A percentile compares a stretch with the other conserved stretches of the same genome.
Conservation (phyloP, 2,113 vertebrate genomes). For the Grammatotria lemairii region DNA sequence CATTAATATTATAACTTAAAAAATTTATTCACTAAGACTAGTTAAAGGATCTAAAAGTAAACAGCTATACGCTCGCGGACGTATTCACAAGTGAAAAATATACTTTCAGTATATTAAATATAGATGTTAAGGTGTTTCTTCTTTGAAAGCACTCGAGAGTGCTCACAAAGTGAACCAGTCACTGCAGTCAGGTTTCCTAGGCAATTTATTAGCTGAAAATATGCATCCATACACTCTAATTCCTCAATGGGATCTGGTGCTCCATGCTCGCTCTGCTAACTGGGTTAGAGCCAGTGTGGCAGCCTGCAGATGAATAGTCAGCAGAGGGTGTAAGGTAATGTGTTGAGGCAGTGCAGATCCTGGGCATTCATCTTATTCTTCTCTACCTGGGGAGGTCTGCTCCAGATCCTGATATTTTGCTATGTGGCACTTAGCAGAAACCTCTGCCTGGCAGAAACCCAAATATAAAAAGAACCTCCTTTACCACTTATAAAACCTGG, state of each 20-base stretch:
- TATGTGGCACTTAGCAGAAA: not conserved
- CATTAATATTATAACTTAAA: not conserved
- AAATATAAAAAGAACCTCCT: not conserved
- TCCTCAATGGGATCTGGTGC: not conserved
- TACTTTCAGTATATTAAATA: not conserved
- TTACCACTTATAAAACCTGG: not conserved
- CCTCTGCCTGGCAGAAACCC: not conserved
- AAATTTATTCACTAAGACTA: not conserved
- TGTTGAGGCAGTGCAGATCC: not conserved
- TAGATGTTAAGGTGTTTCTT: not conserved
- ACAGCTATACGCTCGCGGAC: rapidly evolving
- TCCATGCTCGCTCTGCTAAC: not conserved
- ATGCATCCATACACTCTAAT: not conserved
- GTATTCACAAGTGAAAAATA: not conserved
- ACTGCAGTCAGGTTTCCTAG: not conserved
- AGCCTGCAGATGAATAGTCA: slow-evolving; percentile 44
- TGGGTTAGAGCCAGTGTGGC: not conserved
- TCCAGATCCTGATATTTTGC: not conserved
- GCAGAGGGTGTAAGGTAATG: slow-evolving; percentile 26
- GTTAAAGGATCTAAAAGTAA: not conserved
- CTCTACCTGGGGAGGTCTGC: slow-evolving; percentile 12
- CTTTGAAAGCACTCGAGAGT: not conserved
- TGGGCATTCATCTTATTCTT: slow-evolving; percentile 35
- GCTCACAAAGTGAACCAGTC: not conserved
- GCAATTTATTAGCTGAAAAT: slow-evolving; percentile 9